Conservation (phyloP, 64 coral and sea anemone species). For the Catalaphyllia jardinei region DNA sequence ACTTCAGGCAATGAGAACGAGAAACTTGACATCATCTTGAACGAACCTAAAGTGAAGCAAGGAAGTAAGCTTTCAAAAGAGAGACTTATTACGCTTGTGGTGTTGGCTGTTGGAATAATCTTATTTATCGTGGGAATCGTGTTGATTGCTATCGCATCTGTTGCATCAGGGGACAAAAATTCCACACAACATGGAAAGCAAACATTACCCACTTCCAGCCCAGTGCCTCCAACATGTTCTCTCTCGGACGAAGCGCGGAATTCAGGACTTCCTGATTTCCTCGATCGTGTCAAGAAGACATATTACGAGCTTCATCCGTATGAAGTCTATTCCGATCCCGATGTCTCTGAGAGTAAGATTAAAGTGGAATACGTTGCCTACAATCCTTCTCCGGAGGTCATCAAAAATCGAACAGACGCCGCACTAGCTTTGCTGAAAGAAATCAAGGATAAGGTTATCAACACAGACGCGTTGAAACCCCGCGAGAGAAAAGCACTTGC, state of each 20-base stretch:
- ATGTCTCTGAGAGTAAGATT: constrained; percentile 15
- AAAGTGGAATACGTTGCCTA: constrained; percentile 45
- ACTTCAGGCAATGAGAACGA: too few relatives aligned
- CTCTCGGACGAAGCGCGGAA: constrained; percentile 66
- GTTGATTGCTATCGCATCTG: constrained; percentile 37
- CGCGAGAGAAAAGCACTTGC: constrained; percentile 63
- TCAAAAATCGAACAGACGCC: constrained; percentile 70
- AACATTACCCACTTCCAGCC: not conserved
- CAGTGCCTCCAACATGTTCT: constrained; percentile 8
- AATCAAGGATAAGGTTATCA: constrained; percentile 16
- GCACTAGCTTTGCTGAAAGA: constrained; percentile 53
- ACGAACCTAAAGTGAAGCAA: not conserved
- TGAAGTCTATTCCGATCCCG: not conserved
- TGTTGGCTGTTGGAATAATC: constrained; percentile 26
- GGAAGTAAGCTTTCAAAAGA: not conserved
- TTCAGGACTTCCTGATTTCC: constrained; percentile 61
- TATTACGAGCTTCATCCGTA: constrained; percentile 57
- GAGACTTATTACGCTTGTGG: constrained; percentile 27
- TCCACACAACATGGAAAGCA: not conserved
- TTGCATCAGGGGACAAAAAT: not conserved
- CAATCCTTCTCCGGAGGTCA: constrained; percentile 42
- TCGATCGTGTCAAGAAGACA: constrained; percentile 42
- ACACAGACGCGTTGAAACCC: constrained; percentile 39
- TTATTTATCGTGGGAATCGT: constrained; percentile 50
- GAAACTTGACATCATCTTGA: not conserved